phyloP scores from a whole-genome alignment of 1,140 invertebrate species.

The Drosophila pallidifrons region DNA sequence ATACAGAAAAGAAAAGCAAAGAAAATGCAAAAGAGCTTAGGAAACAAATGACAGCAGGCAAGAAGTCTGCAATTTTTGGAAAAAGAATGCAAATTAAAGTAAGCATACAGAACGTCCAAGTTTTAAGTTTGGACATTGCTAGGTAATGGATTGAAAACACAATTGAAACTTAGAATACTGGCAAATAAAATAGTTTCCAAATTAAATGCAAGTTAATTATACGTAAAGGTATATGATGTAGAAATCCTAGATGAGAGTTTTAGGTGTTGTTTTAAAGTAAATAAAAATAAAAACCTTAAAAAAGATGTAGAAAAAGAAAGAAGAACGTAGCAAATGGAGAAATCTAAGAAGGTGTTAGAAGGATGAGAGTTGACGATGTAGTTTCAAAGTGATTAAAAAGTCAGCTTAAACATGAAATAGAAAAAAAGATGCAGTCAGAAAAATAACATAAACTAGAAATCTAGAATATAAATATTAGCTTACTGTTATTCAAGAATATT shows the following conservation, averaged over 20 bases:
- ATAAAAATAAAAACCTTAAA: not conserved
- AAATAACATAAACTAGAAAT: no score
- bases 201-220: not conserved
- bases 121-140: not conserved
- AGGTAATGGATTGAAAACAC: not conserved
- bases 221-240: not conserved
- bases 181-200: not conserved
- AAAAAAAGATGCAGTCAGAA: no score
- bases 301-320: no score
- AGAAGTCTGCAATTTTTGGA: not conserved
- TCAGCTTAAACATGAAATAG: no score
- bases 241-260: not conserved
- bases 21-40: not conserved
- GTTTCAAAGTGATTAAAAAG: no score
- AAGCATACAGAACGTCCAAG: not conserved
- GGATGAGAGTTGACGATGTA: no score
- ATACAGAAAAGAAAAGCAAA: not conserved
- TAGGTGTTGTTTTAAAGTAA: not conserved
- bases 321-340: no score
- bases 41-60: conserved; percentile 9
- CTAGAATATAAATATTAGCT: no score
- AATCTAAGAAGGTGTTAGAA: no score
- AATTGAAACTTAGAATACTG: not conserved
- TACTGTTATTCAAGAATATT: no score
- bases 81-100: not conserved